Base-by-base conservation (phyloP, 2,888 invertebrate genomes). In the Phlogophora meticulosa region DNA sequence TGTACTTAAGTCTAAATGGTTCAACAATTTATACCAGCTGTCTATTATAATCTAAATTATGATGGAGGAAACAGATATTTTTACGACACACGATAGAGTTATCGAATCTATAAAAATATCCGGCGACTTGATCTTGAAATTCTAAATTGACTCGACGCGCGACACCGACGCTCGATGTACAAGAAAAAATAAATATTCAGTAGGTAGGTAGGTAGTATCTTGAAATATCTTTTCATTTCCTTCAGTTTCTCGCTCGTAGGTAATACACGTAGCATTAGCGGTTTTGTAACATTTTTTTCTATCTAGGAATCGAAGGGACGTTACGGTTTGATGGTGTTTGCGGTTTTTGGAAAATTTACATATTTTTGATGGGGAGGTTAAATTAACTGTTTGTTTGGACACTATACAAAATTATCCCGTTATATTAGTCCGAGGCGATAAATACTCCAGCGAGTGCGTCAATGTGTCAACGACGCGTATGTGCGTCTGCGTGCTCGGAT, bases 51-150 rank as follows among this genome's bases (percentile, higher is more conserved):
- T 34, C 15, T 42, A 20, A 56, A 43, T 72, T 74, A 76, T 46
- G 43, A 55, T 9, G 11, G 28, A 49, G 38, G 49, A 73, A 76
- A 73, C 24, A 59, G 11, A 57, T 55, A 60, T 58, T 28, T 68
- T 52, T 48, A 52, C 56, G 53, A 36, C 53, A 61, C 48, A 51
- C 38, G 40, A 61, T 60, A 58, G 46, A 73, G 61, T 58, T 73
- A 74, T 59, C 28, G 55, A 67, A 60, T 52, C 13, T 57, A 61
- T 46, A 59, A 78, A 67, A 74, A 65, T 69, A 66, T 59, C 55
- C 55, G 48, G 17, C 58, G 64, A 59, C 24, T 60, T 65, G 65
- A 75, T 76, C 61, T 65, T 80, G 56, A 71, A 76, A 70, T 61
- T 48, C 10, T 79, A 55, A 65, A 62, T 65, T 49, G 36, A 48